Conservation (phyloP, 2,888 invertebrate species). For the Agrenia bidenticulata region DNA sequence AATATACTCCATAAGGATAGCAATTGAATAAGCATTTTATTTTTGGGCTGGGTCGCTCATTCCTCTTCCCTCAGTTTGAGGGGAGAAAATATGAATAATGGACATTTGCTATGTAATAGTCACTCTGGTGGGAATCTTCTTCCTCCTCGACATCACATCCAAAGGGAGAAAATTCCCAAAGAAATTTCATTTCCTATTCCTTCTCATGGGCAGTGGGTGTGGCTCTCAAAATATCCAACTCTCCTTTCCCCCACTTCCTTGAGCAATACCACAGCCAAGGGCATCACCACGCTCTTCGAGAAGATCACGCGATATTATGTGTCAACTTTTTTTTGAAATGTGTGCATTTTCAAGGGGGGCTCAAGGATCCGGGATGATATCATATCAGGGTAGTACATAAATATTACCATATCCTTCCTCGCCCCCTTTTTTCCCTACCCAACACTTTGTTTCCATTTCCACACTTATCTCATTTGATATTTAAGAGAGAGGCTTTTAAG, state of each 20-base stretch:
- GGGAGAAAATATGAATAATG: constrained; percentile 8
- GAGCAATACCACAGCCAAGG: too few relatives aligned
- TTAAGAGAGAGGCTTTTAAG: too few relatives aligned
- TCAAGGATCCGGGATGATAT: background rate
- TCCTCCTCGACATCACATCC: background rate
- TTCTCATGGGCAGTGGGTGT: too few relatives aligned
- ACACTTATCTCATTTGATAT: background rate
- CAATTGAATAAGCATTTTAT: too few relatives aligned
- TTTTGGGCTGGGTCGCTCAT: too few relatives aligned
- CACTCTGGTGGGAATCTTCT: background rate
- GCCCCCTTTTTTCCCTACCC: too few relatives aligned
- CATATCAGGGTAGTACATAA: background rate
- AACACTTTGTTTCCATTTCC: constrained; percentile 6
- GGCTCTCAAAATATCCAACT: too few relatives aligned
- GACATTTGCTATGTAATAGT: background rate
- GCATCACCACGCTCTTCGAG: background rate
- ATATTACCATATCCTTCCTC: background rate
- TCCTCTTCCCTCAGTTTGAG: too few relatives aligned
- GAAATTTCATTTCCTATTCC: too few relatives aligned
- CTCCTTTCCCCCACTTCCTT: too few relatives aligned
- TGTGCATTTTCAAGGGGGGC: background rate
- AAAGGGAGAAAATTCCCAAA: background rate
- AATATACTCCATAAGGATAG: too few relatives aligned
- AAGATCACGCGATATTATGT: constrained; percentile 6
- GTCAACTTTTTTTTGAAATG: background rate